phyloP scores from a whole-genome alignment of 2,797 vertebrate genomes.

The Silurus aristotelis region DNA sequence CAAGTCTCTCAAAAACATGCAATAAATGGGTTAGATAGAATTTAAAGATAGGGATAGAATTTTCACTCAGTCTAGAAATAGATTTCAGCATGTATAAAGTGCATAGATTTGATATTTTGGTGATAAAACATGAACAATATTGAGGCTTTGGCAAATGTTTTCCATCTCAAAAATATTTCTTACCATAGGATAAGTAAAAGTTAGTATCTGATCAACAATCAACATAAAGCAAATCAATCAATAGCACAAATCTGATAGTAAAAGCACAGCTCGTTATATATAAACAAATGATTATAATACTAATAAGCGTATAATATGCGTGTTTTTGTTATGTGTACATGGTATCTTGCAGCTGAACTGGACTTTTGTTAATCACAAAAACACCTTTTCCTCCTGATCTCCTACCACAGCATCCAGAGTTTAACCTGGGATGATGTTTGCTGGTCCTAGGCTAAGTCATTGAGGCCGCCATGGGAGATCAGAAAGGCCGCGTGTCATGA shows the following conservation, averaged over 20 bases:
- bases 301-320: not conserved
- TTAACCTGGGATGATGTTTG: not conserved
- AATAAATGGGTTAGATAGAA: not conserved
- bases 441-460: not conserved
- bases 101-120: not conserved
- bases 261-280: not conserved
- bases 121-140: not conserved
- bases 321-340: not conserved
- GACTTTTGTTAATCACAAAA: not conserved
- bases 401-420: not conserved
- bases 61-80: not conserved
- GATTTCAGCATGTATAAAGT: not conserved
- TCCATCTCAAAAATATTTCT: not conserved
- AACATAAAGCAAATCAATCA: not conserved
- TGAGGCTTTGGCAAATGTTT: not conserved
- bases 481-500: slow-evolving; percentile 70
- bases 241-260: not conserved
- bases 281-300: too few relatives aligned
- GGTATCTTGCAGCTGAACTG: not conserved
- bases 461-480: slow-evolving; percentile 17
- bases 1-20: not conserved
- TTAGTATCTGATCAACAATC: not conserved
- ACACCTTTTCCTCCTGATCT: not conserved
- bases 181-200: not conserved
- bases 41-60: too few relatives aligned